Evolutionary conservation across 2,888 invertebrate genomes (phyloP), one percentile per base, ranked within the genome.

Genomic region (Pammene aurita): DNA sequence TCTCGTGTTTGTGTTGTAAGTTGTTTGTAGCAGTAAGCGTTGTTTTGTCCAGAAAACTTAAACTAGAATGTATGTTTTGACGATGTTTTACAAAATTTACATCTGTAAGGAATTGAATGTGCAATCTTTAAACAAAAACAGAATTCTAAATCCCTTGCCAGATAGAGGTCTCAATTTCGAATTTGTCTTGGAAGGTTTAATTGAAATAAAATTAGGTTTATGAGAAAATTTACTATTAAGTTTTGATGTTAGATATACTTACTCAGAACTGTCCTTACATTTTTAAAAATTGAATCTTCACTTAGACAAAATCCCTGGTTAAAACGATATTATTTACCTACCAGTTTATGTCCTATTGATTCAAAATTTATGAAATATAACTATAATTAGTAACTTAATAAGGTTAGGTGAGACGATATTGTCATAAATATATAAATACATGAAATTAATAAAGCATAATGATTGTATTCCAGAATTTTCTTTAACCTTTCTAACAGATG

Each of bases 361-460:
- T 93, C 91, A 88, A 91, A 90, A 90, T 90, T 92, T 90, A 92
- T 88, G 88, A 87, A 90, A 86, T 88, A 89, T 90, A 89, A 88
- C 89, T 90, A 88, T 91, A 91, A 91, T 90, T 91, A 92, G 92
- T 90, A 91, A 91, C 88, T 86, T 90, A 87, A 91, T 93, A 93
- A 90, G 90, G 88, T 92, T 93, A 93, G 93, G 89, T 89, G 93
- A 93, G 93, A 93, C 92, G 92, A 90, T 93, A 93, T 93, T 93
- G 93, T 93, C 93, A 93, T 93, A 92, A 92, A 93, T 93, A 93
- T 93, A 93, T 93, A 93, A 93, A 93, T 93, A 93, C 92, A 92
- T 93, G 91, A 93, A 93, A 93, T 93, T 92, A 93, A 93, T 93
- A 93, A 93, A 93, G 92, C 92, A 93, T 92, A 92, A 92, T 93